Base-by-base conservation (phyloP, 1,140 invertebrate genomes). In the Tetramorium parvispinum region DNA sequence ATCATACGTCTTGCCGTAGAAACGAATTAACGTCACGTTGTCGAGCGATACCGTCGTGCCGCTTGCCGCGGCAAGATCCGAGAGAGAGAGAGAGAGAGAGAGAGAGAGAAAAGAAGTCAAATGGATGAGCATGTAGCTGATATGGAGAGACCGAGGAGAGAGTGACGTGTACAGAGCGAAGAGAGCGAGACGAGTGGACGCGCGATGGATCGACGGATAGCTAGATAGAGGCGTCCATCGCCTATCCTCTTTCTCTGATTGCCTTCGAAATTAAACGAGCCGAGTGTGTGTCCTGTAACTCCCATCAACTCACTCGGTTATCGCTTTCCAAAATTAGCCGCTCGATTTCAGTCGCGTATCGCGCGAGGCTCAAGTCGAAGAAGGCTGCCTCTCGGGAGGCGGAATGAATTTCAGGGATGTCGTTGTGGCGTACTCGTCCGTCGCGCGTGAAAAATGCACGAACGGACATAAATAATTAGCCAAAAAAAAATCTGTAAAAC, bases 1-100 rank as follows among this genome's bases (percentile, higher is more conserved):
- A 87, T 87, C 89, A 87, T 90, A 90, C 89, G 88, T 90, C 86
- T 90, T 89, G 79, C 79, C 40, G 71, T 65, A 59, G 87, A 86
- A 88, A 91, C 86, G 91, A 91, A 88, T 92, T 91, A 91, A 92
- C 88, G 90, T 91, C 87, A 89, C 85, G 87, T 85, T 91, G 73
- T 57, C 61, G 46, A 13, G 61, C 81, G 75, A 83, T 87, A 78
- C 77, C 63, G 78, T 81, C 66, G 63, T 71, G 46, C 75, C 66
- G 81, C 70, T 83, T 63, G 90, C 66, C 65, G 68, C 27, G 59
- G 18, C 61, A 49, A 37, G 37, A 43, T 16, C 10, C 32, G 37
- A 8, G 46, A 43, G 18, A 51, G 27, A 71, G 40, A 40, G 40
- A 40, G 7, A 40, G 13, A 66, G 53, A 63, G 40, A 43, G 40